A percentile compares a stretch with the other conserved stretches of the same genome.
These are phyloP conservation scores for Myiothlypis coronata DNA, from an alignment of 2,797 vertebrate genomes.

Conservation along the genomic window DNA sequence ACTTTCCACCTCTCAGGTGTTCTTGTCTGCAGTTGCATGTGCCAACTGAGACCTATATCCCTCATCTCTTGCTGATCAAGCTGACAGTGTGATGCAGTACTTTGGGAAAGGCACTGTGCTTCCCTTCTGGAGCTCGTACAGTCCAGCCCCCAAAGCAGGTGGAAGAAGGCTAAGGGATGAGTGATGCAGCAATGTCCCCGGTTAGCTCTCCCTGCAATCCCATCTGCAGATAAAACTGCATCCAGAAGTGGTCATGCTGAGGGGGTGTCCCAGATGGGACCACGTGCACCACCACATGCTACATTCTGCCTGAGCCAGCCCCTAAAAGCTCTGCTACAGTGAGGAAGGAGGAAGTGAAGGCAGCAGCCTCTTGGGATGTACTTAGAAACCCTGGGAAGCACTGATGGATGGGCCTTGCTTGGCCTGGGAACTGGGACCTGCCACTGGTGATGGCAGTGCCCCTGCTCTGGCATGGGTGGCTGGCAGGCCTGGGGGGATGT, in stretches of 20 bases:
- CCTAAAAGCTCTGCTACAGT: not conserved
- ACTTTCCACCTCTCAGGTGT: not conserved
- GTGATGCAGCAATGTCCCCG: not conserved
- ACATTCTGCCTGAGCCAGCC: not conserved
- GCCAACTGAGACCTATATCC: not conserved
- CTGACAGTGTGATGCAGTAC: not conserved
- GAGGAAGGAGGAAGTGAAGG: not conserved
- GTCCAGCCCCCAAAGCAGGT: not conserved
- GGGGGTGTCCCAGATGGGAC: not conserved
- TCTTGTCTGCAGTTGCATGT: not conserved
- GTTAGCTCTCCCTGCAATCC: fast-evolving
- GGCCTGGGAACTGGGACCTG: not conserved
- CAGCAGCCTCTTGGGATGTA: not conserved
- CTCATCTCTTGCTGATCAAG: not conserved
- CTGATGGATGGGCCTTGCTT: fast-evolving
- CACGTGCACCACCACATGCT: fast-evolving
- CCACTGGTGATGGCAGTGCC: not conserved
- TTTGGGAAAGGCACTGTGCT: not conserved
- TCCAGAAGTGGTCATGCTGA: not conserved
- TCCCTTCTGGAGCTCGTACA: not conserved
- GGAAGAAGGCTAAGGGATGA: not conserved
- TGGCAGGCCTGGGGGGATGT: not conserved
- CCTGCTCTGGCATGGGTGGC: fast-evolving
- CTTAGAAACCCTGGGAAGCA: not conserved
- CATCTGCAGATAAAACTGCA: not conserved